phyloP scores from a whole-genome alignment of 2,888 invertebrate species.

The Trimorus sp. region DNA sequence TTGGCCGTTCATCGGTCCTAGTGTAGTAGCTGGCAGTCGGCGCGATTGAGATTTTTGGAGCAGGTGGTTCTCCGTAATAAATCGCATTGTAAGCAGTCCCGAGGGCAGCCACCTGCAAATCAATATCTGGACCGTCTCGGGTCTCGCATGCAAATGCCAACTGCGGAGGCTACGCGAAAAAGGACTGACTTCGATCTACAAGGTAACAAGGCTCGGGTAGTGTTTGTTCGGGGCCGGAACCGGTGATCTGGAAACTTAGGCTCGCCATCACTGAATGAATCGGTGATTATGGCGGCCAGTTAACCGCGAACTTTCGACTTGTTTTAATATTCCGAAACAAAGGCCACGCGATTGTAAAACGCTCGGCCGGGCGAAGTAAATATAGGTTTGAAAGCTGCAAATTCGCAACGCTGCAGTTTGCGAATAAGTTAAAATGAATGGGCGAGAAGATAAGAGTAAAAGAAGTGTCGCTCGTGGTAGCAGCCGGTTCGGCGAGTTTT shows the following conservation, averaged over 20 bases:
- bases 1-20: slow-evolving; percentile 67
- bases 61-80: slow-evolving; percentile 79
- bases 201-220: slow-evolving; percentile 12
- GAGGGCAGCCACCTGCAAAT: slow-evolving; percentile 78
- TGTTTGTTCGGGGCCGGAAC: neutral
- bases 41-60: slow-evolving; percentile 77
- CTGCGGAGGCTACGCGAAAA: slow-evolving; percentile 44
- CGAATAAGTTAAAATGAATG: slow-evolving; percentile 68
- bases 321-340: slow-evolving; percentile 36
- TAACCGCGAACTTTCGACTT: slow-evolving; percentile 20
- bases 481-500: slow-evolving; percentile 79
- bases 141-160: slow-evolving; percentile 75
- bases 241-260: slow-evolving; percentile 10
- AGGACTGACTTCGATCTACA: slow-evolving; percentile 14
- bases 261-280: slow-evolving; percentile 27
- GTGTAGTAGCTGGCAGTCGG: slow-evolving; percentile 70
- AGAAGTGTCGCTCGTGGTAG: slow-evolving; percentile 61
- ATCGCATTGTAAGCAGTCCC: slow-evolving; percentile 79
- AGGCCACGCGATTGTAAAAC: slow-evolving; percentile 38
- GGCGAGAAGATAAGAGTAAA: slow-evolving; percentile 57
- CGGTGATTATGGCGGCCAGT: slow-evolving; percentile 24
- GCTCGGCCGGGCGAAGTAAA: slow-evolving; percentile 63
- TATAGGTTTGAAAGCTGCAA: slow-evolving; percentile 57
- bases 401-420: slow-evolving; percentile 57
- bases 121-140: slow-evolving; percentile 73